Evolutionary conservation across 2,888 invertebrate species (phyloP), one percentile per base, ranked within the genome.

Genomic region (Adelphocoris suturalis): DNA sequence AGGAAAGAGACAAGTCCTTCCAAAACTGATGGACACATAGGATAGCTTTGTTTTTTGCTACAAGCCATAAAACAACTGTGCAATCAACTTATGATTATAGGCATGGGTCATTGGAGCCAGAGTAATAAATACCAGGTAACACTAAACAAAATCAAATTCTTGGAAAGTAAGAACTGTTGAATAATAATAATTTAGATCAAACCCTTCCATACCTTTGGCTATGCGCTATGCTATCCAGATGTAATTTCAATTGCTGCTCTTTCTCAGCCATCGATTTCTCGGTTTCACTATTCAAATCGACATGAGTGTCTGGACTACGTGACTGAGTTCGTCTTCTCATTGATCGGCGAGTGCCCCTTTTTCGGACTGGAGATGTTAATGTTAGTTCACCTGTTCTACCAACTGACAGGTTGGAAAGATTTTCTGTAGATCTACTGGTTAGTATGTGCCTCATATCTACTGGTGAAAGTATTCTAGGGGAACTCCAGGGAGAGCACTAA

Each of bases 401-500:
- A n/a, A 92, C 92, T 75, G 92, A 92, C 75, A 92, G 86, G 52
- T 92, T 91, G 7, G 93, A 93, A 57, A 94, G 92, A 91, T 94
- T 94, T 91, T 94, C 94, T 4, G 93, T 93, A 7, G 94, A 94
- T 52, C 93, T 93, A 91, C 94, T 94, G 5, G 93, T 93, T 85
- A 94, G 92, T 85, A 94, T 93, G 86, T 94, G 94, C 16, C 93
- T 93, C 46, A 93, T 93, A 91, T 94, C 94, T 14, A 94, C 94
- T 13, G 94, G 94, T 90, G 94, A 94, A 78, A 94, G 92, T 57
- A 94, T 93, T 48, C 94, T 92, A 2, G 94, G 94, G 0, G 94
- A 94, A 90, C 93, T 94, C 94, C 94, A 94, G 0, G 94, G 94
- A 16, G 94, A 94, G 91, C 93, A 93, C 93, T 94, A 92, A 88